These are phyloP conservation scores for Eupsilia transversa DNA, from an alignment of 2,888 invertebrate genomes.

Conservation along the genomic window DNA sequence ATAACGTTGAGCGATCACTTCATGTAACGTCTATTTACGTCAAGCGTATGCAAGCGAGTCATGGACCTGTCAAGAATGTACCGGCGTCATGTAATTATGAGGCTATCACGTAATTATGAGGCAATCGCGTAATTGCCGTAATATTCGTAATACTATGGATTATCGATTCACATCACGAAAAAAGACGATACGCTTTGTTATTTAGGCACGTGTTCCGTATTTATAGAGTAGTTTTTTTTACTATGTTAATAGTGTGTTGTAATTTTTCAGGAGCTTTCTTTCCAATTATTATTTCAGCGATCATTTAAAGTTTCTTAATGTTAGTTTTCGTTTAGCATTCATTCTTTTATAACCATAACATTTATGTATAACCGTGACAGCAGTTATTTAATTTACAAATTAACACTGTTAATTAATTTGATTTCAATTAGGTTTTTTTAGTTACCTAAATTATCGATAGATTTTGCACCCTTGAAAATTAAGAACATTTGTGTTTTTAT, in stretches of 20 bases:
- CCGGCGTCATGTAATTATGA: slow-evolving; percentile 45
- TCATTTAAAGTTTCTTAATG: neutral
- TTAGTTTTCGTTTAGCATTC: neutral
- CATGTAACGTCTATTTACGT: slow-evolving; percentile 44
- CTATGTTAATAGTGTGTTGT: neutral
- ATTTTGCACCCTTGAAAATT: neutral
- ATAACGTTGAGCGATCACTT: slow-evolving; percentile 32
- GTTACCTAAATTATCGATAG: neutral
- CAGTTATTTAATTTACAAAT: neutral
- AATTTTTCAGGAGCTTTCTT: neutral
- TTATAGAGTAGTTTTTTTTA: neutral
- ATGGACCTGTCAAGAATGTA: slow-evolving; percentile 57
- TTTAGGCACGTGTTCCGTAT: slow-evolving; percentile 12
- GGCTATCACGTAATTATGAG: slow-evolving; percentile 50
- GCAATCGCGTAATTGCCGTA: slow-evolving; percentile 45
- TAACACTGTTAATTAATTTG: neutral
- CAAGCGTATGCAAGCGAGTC: slow-evolving; percentile 55
- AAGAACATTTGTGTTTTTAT: slow-evolving; percentile 8
- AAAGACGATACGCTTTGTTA: slow-evolving; percentile 29
- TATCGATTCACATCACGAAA: slow-evolving; percentile 51
- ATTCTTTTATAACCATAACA: too few relatives aligned
- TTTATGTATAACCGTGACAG: neutral
- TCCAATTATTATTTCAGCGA: neutral
- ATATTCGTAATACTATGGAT: slow-evolving; percentile 45
- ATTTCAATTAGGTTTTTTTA: slow-evolving; percentile 11